Evolutionary conservation across 2,888 invertebrate genomes (phyloP), one percentile per base, ranked within the genome.

Genomic region (Parnassius smintheus): DNA sequence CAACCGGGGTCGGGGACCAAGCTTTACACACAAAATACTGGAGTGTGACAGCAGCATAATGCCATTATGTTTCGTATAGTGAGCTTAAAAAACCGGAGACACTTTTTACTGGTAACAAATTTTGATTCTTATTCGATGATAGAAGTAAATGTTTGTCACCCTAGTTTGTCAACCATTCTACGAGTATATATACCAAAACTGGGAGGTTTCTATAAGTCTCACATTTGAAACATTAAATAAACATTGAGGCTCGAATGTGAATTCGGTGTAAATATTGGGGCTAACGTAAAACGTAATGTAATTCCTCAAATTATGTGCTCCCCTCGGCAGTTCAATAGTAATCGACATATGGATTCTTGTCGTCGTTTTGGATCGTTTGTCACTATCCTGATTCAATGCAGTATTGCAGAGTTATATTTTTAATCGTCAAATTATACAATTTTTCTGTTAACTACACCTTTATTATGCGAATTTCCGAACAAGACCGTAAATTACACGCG

Each of bases 381-480:
- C 56, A n/a, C 9, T 44, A 74, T 72, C 75, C 72, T 75, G 77
- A 80, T 80, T 81, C 76, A 76, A 76, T 76, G 73, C 72, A 64
- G 85, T 84, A 83, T 82, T 81, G 81, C 74, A 76, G 72, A 78
- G 76, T 77, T 78, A 25, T 25, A 25, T 25, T 25, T 25, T 2
- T 76, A 78, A 82, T 80, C 77, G 74, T 72, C 72, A 74, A 76
- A 74, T 82, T 82, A 76, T 35, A 12, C 73, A 76, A 83, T 77
- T 80, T 85, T 76, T 73, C 73, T 81, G 78, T 80, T 76, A 74
- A 76, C 78, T 71, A 73, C 72, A 74, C 76, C 76, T 78, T 82
- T 83, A 82, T 86, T 83, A 86, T 85, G 80, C 82, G 85, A 85
- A 81, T 79, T 82, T 81, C 76, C 72, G 76, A 81, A 79, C 75